Conservation (phyloP, 1,140 invertebrate genomes). For the Plodia interpunctella region DNA sequence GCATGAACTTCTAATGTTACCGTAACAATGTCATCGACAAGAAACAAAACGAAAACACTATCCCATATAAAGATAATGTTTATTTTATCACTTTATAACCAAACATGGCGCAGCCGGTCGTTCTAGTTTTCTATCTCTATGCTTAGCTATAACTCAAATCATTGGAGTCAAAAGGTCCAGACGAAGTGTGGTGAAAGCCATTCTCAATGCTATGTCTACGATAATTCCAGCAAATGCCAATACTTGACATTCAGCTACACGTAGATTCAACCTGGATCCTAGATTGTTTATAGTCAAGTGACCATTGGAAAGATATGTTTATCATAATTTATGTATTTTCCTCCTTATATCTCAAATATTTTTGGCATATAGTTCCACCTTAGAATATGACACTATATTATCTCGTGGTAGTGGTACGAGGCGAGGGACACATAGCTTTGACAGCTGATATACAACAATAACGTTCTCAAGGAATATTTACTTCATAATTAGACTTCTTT, state of each 20-base stretch:
- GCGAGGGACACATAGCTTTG: too few species aligned
- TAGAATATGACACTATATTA: too few species aligned
- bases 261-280: neutral
- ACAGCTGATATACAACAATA: too few species aligned
- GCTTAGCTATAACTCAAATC: neutral
- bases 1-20: too few species aligned
- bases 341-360: too few species aligned
- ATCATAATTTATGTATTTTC: too few species aligned
- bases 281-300: neutral
- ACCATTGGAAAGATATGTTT: too few species aligned
- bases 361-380: too few species aligned
- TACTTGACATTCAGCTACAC: neutral
- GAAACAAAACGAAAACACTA: neutral
- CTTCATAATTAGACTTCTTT: too few species aligned
- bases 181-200: neutral
- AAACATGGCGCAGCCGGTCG: neutral
- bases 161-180: neutral
- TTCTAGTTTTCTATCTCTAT: neutral
- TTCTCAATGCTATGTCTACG: neutral
- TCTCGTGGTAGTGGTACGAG: too few species aligned
- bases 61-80: neutral
- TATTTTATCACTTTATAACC: neutral
- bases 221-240: neutral
- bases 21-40: neutral
- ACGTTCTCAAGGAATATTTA: too few species aligned